A percentile compares a stretch with the other conserved stretches of the same genome.
phyloP scores from a whole-genome alignment of 1,140 invertebrate species.

The Kradibia gibbosae region DNA sequence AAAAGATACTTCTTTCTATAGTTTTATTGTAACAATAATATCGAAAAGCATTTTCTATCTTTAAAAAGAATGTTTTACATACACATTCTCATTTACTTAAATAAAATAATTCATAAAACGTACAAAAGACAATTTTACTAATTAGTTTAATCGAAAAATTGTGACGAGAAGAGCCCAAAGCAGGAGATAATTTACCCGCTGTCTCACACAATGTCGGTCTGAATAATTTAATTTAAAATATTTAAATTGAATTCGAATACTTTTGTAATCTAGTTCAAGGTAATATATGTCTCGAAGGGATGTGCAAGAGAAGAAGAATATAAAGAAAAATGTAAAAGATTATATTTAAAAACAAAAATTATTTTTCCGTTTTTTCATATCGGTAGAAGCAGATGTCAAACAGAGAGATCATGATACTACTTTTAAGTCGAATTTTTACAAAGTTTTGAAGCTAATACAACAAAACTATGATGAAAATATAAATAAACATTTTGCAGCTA shows the following conservation, averaged over 20 bases:
- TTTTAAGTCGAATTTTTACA: background rate
- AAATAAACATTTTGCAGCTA: background rate
- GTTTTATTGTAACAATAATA: too few relatives aligned
- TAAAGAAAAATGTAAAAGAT: background rate
- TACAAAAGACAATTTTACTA: background rate
- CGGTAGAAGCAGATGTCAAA: background rate
- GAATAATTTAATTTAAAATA: conserved; percentile 18
- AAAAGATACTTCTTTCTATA: too few relatives aligned
- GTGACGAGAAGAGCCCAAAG: background rate
- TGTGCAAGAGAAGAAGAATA: background rate
- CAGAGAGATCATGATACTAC: background rate
- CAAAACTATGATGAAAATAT: background rate
- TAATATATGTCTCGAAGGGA: background rate
- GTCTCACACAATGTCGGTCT: background rate
- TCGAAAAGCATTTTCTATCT: too few relatives aligned
- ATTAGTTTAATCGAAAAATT: background rate
- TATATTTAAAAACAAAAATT: background rate
- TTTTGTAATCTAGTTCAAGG: background rate
- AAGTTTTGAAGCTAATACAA: background rate
- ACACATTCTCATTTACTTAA: background rate
- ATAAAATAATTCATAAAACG: background rate
- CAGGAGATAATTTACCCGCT: background rate
- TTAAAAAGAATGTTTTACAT: background rate
- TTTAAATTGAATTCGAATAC: conserved; percentile 12
- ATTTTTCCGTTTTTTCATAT: background rate